phyloP scores from a whole-genome alignment of 2,113 vertebrate species.

The Silurus glanis region DNA sequence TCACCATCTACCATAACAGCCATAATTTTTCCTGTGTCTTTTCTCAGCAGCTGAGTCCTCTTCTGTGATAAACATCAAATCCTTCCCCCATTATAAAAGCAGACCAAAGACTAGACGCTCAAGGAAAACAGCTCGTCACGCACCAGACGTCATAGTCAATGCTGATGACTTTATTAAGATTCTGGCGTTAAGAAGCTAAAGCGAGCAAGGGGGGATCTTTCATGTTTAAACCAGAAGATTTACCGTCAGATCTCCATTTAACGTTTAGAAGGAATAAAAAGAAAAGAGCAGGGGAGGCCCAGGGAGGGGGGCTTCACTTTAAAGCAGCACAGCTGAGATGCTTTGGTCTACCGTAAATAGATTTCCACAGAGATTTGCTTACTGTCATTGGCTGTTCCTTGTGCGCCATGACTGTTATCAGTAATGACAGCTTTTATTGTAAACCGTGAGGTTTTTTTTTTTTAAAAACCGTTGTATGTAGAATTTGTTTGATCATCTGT shows the following conservation, averaged over 20 bases:
- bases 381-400: conserved; percentile 45
- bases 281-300: neutral
- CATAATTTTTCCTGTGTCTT: conserved; percentile 56
- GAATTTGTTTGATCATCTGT: conserved; percentile 60
- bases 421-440: conserved; percentile 50
- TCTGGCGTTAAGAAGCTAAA: conserved; percentile 59
- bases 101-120: neutral
- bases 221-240: conserved; percentile 55
- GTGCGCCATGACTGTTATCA: conserved; percentile 53
- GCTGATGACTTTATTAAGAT: conserved; percentile 60
- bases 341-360: conserved; percentile 32
- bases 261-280: conserved; percentile 27
- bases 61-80: conserved; percentile 55
- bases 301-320: conserved; percentile 25
- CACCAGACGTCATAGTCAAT: conserved; percentile 61
- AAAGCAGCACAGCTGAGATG: conserved; percentile 36
- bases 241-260: conserved; percentile 47
- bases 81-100: conserved; percentile 46
- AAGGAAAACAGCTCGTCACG: conserved; percentile 49
- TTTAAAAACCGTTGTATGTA: conserved; percentile 40
- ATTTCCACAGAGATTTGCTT: conserved; percentile 53
- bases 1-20: conserved; percentile 54
- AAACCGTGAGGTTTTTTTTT: conserved; percentile 48
- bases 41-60: conserved; percentile 56
- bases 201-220: conserved; percentile 60